Evolutionary conservation across 2,797 vertebrate genomes (phyloP).

Genomic region (Phataginus tetradactyla): DNA sequence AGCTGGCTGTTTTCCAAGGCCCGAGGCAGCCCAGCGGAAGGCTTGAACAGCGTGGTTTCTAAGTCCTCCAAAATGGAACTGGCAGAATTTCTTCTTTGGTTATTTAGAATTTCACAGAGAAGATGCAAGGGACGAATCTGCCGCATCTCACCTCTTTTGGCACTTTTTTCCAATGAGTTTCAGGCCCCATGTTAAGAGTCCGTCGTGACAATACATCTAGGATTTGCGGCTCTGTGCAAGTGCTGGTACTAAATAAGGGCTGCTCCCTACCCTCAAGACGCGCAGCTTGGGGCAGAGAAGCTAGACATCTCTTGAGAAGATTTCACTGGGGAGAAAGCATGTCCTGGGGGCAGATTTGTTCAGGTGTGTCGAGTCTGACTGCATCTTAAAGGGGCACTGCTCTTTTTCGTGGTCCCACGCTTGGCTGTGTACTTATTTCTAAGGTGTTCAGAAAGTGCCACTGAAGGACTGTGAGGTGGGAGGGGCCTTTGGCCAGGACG

Average conservation of each 20-base stretch:
- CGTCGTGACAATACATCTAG: background rate
- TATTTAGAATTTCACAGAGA: slow-evolving; percentile 47
- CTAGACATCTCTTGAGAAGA: background rate
- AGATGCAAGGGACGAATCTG: background rate
- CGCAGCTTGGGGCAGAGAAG: background rate
- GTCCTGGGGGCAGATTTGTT: background rate
- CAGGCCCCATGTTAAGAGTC: background rate
- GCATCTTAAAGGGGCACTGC: background rate
- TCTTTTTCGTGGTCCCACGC: background rate
- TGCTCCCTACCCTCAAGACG: background rate
- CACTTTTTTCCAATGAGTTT: background rate
- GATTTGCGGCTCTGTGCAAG: background rate
- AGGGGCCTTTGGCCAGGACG: background rate
- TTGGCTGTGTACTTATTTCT: background rate
- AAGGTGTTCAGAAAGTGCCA: background rate
- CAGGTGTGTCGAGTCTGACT: background rate
- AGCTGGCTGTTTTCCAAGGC: slow-evolving; percentile 71
- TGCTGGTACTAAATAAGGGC: background rate
- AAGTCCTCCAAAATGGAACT: slow-evolving; percentile 63
- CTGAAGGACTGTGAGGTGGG: background rate
- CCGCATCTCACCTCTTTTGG: background rate
- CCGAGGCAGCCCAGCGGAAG: slow-evolving; percentile 24
- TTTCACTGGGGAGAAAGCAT: background rate
- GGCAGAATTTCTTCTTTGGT: slow-evolving; percentile 55
- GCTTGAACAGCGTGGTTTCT: slow-evolving; percentile 46